Percentiles rank a stretch among this genome's conserved stretches.
Evolutionary conservation across 2,888 invertebrate species (phyloP).

Genomic region (Drosophila falleni): DNA sequence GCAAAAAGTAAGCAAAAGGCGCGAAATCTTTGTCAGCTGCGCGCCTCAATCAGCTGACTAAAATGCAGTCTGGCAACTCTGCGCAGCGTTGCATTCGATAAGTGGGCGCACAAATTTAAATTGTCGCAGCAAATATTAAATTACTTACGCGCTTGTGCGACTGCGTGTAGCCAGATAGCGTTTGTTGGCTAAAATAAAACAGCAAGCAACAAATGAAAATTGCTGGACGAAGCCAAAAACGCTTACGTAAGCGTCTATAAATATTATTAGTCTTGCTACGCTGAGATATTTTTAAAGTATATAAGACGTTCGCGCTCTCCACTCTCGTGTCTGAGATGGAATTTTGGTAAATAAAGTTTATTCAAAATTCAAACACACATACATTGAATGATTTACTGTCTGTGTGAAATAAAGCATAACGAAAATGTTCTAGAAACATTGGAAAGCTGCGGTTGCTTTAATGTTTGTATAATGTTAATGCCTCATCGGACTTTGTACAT

Average conservation of each 20-base stretch:
- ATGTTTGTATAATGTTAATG: slow-evolving; percentile 45
- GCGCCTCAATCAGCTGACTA: slow-evolving; percentile 53
- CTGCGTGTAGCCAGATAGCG: slow-evolving; percentile 50
- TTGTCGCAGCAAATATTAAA: slow-evolving; percentile 66
- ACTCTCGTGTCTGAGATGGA: slow-evolving; percentile 63
- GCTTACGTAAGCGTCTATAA: slow-evolving; percentile 83
- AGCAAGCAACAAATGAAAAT: slow-evolving; percentile 47
- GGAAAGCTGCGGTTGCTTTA: slow-evolving; percentile 36
- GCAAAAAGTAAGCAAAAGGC: slow-evolving; percentile 60
- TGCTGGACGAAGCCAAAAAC: slow-evolving; percentile 61
- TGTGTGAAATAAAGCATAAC: slow-evolving; percentile 43
- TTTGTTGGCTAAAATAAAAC: slow-evolving; percentile 69
- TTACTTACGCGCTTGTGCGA: slow-evolving; percentile 69
- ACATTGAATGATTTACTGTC: slow-evolving; percentile 34
- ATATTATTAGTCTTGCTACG: slow-evolving; percentile 67
- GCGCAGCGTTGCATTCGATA: slow-evolving; percentile 42
- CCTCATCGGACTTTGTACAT: slow-evolving; percentile 42
- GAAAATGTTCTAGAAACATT: slow-evolving; percentile 57
- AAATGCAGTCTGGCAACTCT: slow-evolving; percentile 59
- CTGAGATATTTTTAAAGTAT: slow-evolving; percentile 76
- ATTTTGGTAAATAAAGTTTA: slow-evolving; percentile 75
- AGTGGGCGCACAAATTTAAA: slow-evolving; percentile 44
- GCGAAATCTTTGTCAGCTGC: slow-evolving; percentile 57
- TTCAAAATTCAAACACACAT: slow-evolving; percentile 42
- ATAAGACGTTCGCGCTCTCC: slow-evolving; percentile 53